Evolutionary conservation across 2,797 vertebrate species (phyloP).

Genomic region (Anas bernieri): DNA sequence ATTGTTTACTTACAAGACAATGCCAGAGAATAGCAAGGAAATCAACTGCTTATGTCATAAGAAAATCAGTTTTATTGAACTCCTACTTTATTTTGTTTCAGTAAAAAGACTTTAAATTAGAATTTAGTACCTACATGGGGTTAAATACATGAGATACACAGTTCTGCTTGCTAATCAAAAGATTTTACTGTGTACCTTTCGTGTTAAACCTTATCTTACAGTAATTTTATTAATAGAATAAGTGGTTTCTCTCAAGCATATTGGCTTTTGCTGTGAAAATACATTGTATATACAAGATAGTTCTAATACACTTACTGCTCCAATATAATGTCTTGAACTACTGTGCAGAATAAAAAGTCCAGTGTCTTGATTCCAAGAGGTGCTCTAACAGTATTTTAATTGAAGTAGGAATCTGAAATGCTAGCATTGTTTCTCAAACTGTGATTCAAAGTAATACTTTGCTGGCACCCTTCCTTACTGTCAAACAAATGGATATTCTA

Average conservation of each 20-base stretch:
- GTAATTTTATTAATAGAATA: neutral
- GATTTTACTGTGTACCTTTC: neutral
- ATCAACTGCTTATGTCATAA: neutral
- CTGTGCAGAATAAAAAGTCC: constrained; percentile 10
- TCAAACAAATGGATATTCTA: constrained; percentile 35
- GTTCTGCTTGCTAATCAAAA: neutral
- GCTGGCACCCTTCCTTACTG: constrained; percentile 36
- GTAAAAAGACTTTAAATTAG: neutral
- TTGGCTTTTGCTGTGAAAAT: constrained; percentile 34
- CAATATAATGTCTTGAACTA: constrained; percentile 23
- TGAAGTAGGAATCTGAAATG: constrained; percentile 20
- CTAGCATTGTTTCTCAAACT: neutral
- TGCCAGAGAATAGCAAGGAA: neutral
- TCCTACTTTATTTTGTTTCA: neutral
- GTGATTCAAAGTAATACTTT: constrained; percentile 7
- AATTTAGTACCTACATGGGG: neutral
- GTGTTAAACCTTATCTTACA: neutral
- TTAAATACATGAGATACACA: neutral
- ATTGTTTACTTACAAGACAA: neutral
- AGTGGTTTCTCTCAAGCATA: constrained; percentile 20
- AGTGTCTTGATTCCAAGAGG: constrained; percentile 37
- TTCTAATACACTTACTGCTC: neutral
- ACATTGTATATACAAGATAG: neutral
- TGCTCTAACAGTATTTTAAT: neutral
- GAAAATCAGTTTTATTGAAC: neutral